These are phyloP conservation scores for Aurelia aurita complex sp. Pacific DNA, from an alignment of 30 jellyfish, hydroid and myxozoan genomes.

Conservation along the genomic window DNA sequence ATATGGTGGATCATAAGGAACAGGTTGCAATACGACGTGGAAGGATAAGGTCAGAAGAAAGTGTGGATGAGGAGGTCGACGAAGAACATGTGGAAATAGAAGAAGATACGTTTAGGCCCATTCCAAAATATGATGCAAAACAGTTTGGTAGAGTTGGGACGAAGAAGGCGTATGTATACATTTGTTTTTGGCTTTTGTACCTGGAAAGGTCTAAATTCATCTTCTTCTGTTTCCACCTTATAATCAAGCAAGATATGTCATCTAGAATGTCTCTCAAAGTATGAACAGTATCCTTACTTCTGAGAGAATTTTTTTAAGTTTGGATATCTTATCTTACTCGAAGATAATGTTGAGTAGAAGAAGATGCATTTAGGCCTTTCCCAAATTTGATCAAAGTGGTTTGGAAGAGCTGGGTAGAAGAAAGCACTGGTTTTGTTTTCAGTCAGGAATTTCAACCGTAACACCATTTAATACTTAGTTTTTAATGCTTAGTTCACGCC, in stretches of 20 bases:
- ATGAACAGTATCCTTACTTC: too few relatives aligned
- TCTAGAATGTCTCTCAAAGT: too few relatives aligned
- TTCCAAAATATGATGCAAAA: constrained; percentile 60
- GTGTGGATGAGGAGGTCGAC: constrained; percentile 18
- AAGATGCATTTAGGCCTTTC: constrained; percentile 48
- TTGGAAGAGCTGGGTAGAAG: constrained; percentile 60
- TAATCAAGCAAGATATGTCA: too few relatives aligned
- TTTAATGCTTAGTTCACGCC: too few relatives aligned
- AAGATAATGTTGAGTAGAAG: constrained; percentile 56
- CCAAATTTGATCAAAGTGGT: constrained; percentile 55
- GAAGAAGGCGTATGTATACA: constrained; percentile 55
- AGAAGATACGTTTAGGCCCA: constrained; percentile 59
- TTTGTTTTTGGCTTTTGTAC: too few relatives aligned
- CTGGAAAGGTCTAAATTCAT: too few relatives aligned
- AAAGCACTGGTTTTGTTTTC: constrained; percentile 43
- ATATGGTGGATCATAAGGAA: constrained; percentile 21
- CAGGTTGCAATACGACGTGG: constrained; percentile 18
- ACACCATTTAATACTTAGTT: too few relatives aligned
- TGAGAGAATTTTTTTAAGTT: too few relatives aligned
- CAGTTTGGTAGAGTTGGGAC: constrained; percentile 73
- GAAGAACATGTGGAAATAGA: constrained; percentile 52
- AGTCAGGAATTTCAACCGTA: too few relatives aligned
- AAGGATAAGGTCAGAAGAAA: constrained; percentile 13
- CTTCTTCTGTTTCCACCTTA: too few relatives aligned
- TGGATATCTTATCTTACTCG: neutral